Percentiles rank a stretch among this genome's conserved stretches.
Conservation (phyloP, 2,113 vertebrate genomes). For the Callithrix jacchus region DNA sequence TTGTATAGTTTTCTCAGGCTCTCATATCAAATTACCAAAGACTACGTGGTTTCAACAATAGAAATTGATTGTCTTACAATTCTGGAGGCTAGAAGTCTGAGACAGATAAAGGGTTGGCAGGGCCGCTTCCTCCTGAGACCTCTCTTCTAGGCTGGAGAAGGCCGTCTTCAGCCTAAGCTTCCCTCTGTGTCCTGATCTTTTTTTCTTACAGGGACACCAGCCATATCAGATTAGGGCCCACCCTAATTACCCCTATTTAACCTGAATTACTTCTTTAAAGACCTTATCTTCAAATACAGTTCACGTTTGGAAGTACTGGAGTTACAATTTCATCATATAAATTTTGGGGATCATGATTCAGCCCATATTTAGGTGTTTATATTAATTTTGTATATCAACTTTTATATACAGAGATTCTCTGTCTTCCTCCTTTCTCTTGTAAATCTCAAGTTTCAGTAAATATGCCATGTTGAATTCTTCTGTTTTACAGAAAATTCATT, state of each 20-base stretch:
- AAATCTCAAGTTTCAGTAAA: conserved; percentile 1
- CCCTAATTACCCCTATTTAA: background rate
- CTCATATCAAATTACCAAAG: background rate
- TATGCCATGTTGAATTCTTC: background rate
- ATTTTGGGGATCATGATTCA: background rate
- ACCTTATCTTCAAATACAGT: background rate
- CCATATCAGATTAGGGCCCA: background rate
- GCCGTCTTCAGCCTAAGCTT: background rate
- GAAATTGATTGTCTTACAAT: background rate
- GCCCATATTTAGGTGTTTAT: background rate
- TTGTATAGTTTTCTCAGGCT: background rate
- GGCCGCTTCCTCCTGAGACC: background rate
- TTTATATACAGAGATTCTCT: background rate
- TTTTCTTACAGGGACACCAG: background rate
- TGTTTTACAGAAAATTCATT: conserved; percentile 26
- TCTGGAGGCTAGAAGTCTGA: background rate
- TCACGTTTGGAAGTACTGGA: background rate
- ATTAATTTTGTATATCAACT: background rate
- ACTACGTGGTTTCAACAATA: background rate
- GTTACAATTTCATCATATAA: background rate
- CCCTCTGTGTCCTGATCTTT: background rate
- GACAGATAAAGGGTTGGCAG: background rate
- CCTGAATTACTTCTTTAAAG: background rate
- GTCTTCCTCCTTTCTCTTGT: background rate
- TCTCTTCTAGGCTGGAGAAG: background rate